Evolutionary conservation across 2,113 vertebrate genomes (phyloP), one percentile per base, ranked within the genome.

Genomic region (Lipophrys pholis): DNA sequence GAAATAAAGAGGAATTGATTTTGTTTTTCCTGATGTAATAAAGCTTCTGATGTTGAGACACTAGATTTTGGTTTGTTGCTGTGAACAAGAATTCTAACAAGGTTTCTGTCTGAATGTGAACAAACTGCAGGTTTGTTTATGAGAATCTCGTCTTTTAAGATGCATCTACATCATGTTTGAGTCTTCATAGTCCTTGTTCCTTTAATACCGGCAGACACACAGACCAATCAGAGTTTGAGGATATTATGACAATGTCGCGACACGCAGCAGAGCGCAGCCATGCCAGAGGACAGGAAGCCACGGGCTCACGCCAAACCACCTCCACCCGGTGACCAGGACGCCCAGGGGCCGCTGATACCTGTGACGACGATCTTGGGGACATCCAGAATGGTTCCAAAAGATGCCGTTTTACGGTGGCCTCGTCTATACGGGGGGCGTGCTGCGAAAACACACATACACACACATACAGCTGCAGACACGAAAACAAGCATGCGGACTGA

Each of bases 331-430:
- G 76, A 88, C 78, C 86, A 74, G 83, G 77, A 69, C 66, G 78
- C 83, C 85, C 76, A 58, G 76, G 50, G 69, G 81, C 89, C 87
- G 86, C 93, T 90, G 95, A 95, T 99, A 99, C 98, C 98, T 99
- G 98, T 95, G 93, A 97, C 93, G 97, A 97, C 92, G 97, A 98
- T 98, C 97, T 99, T 96, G 95, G 98, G 97, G 93, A 98, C 94
- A 95, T 99, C 98, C 96, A 98, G 96, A 96, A 99, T 98, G 96
- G 97, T 99, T 95, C 98, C 98, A 94, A 94, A 96, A 83, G 98
- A 99, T 91, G 98, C 98, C 61, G 98, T 99, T 99, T 99, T 99
- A 97, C 97, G 97, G 90, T 99, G 98, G 93, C 98, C 97, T 95
- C 95, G 96, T 95, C 98, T 99, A 96, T 95, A 96, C 95, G 94